Conservation (phyloP, 2,113 vertebrate genomes). For the Mesembrinibis cayennensis region DNA sequence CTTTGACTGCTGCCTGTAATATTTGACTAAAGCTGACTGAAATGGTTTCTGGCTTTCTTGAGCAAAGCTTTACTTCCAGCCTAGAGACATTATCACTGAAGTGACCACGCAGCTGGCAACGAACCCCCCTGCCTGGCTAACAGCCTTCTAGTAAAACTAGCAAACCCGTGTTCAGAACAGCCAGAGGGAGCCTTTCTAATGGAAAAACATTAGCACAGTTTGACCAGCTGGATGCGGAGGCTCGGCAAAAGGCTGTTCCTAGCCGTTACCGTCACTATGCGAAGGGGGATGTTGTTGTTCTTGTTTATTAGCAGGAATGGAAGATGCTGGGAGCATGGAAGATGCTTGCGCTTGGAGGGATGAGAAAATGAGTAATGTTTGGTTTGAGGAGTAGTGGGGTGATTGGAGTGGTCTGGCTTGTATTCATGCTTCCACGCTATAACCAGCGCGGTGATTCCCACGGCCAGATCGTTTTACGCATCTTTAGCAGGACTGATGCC, state of each 20-base stretch:
- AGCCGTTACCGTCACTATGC: accelerated
- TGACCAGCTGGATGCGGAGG: neutral
- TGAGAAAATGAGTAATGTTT: neutral
- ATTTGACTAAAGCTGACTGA: neutral
- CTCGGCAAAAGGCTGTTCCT: neutral
- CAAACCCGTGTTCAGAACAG: neutral
- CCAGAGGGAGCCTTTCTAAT: neutral
- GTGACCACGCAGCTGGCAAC: neutral
- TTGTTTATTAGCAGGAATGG: neutral
- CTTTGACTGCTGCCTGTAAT: neutral
- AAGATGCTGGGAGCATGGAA: neutral
- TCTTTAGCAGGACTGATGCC: neutral
- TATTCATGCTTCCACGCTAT: neutral
- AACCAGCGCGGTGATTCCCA: neutral
- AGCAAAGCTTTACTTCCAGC: neutral
- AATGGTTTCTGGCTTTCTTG: neutral
- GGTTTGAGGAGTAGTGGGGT: neutral
- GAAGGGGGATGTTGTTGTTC: neutral
- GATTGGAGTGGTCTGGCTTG: neutral
- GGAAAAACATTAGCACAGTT: neutral
- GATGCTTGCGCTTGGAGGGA: accelerated
- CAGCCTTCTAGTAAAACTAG: neutral
- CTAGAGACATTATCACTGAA: neutral
- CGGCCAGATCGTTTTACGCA: neutral
- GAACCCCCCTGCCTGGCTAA: neutral